Evolutionary conservation across 2,797 vertebrate genomes (phyloP), one percentile per base, ranked within the genome.

Genomic region (Myripristis jacobus): DNA sequence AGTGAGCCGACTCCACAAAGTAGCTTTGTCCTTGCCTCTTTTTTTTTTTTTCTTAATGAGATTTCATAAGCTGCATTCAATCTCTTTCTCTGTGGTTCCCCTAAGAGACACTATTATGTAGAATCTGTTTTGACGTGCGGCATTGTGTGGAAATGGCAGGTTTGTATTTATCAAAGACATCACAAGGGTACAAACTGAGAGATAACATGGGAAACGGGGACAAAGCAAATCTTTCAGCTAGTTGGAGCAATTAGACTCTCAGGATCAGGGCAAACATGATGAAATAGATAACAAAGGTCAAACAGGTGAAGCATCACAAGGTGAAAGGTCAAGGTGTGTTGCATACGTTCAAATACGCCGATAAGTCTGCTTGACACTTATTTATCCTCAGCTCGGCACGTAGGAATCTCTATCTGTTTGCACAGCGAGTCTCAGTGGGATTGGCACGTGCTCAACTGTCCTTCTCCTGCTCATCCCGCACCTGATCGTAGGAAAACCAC

Each of bases 271-370:
- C 69, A 73, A 56, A 48, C 41, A 29, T 41, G 50, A 19, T 29
- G 11, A 22, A 52, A 34, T 29, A 5, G 62, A 52, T 57, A 62
- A 22, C 34, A 15, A 47, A 66, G 74, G 44, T 61, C 10, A 46
- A 63, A 29, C 59, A 18, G 61, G 36, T 64, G 64, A 72, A 47
- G 75, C 66, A 5, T 12, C 41, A 36, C 53, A 19, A 64, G 60
- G 68, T 81, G 67, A 82, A 71, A 87, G 79, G 70, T 83, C 75
- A 48, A n/a, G 36, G 1, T 18, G 19, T 21, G 34, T 44, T 2
- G 21, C 0, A 27, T 66, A 74, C 64, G 68, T 77, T 83, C 43
- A 67, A 62, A 70, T 53, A 43, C 18, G 6, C 2, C 0, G 5
- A 3, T 1, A 7, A 60, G 52, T 44, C 60, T 36, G 22, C 56